These are phyloP conservation scores for Nemurella pictetii DNA, from an alignment of 2,888 invertebrate genomes.

Conservation along the genomic window DNA sequence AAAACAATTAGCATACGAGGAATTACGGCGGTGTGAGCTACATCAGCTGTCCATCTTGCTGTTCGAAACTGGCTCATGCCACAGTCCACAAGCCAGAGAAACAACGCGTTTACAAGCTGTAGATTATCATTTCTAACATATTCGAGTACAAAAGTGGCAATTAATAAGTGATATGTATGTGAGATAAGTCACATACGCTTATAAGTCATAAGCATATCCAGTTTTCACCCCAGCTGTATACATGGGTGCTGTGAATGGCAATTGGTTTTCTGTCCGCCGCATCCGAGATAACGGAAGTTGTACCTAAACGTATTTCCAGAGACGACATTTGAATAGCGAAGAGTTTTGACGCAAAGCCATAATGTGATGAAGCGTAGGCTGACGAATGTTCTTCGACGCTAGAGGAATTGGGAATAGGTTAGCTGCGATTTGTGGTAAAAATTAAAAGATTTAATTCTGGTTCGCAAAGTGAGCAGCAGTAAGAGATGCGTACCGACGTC, in stretches of 20 bases:
- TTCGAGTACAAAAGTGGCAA: constrained; percentile 17
- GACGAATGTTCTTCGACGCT: not conserved
- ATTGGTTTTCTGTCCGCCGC: not conserved
- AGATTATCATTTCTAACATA: not conserved
- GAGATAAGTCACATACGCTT: constrained; percentile 3
- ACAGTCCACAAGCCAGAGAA: not conserved
- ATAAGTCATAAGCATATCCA: constrained; percentile 14
- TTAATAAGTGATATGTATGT: constrained; percentile 16
- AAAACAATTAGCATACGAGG: constrained; percentile 24
- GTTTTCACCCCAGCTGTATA: not conserved
- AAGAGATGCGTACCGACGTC: too few species aligned
- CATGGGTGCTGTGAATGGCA: not conserved
- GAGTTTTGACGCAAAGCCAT: not conserved
- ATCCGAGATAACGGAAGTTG: constrained; percentile 4
- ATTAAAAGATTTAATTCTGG: too few species aligned
- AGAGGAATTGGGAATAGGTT: too few species aligned
- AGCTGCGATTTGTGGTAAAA: too few species aligned
- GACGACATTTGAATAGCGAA: not conserved
- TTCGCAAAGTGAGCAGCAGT: too few species aligned
- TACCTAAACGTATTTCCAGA: not conserved
- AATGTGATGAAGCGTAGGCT: not conserved
- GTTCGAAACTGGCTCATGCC: not conserved
- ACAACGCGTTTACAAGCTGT: not conserved
- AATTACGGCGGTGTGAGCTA: constrained; percentile 13
- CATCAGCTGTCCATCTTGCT: constrained; percentile 34